A percentile compares a stretch with the other conserved stretches of the same genome.
Evolutionary conservation across 2,797 vertebrate genomes (phyloP).

Genomic region (Mareca strepera): DNA sequence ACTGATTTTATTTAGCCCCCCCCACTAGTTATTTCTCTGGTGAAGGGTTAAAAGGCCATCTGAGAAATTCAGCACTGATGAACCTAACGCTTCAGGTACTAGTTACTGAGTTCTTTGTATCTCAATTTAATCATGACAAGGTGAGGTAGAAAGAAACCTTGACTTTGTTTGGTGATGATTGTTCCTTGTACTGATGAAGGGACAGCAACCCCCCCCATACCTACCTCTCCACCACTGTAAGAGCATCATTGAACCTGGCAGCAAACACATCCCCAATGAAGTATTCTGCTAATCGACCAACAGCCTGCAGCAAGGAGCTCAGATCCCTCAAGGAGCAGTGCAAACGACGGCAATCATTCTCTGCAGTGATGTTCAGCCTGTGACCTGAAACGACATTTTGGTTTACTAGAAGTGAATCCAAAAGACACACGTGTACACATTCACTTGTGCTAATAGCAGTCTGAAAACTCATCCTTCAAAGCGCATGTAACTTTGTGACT

Average conservation of each 20-base stretch:
- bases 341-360: constrained; percentile 93
- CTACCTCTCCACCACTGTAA: constrained; percentile 95
- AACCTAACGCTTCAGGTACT: neutral
- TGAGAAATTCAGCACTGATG: neutral
- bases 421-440: neutral
- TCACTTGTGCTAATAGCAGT: rapidly evolving
- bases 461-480: neutral
- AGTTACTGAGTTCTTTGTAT: rapidly evolving
- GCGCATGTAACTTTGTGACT: neutral
- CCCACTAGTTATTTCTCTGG: neutral
- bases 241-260: constrained; percentile 89
- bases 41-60: neutral
- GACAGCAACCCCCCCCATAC: neutral
- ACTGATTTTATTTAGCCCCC: neutral
- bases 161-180: neutral
- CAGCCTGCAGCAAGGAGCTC: constrained; percentile 94
- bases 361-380: constrained; percentile 92
- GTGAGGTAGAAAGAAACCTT: neutral
- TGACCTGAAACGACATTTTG: constrained; percentile 78
- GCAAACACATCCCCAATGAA: constrained; percentile 94
- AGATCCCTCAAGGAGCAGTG: constrained; percentile 96
- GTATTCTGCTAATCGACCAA: constrained; percentile 92
- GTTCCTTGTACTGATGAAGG: neutral
- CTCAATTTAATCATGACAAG: neutral
- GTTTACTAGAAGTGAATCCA: neutral